phyloP scores from a whole-genome alignment of 1,140 invertebrate species.

The Drosophila willistoni region DNA sequence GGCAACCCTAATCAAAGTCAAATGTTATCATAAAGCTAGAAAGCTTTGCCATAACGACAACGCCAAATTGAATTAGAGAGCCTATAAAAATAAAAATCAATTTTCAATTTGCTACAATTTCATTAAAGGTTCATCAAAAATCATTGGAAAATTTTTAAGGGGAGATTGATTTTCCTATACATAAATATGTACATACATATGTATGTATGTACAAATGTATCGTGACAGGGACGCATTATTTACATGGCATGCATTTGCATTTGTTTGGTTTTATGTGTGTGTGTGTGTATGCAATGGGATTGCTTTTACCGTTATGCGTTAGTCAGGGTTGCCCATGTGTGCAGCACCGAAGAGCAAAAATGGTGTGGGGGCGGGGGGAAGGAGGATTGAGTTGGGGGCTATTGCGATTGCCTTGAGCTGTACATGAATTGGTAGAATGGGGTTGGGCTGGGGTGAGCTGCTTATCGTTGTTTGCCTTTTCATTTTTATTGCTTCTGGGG shows the following conservation, averaged over 20 bases:
- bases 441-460: constrained; percentile 31
- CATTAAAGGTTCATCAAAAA: not conserved
- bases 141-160: not conserved
- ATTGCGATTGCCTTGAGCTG: not conserved
- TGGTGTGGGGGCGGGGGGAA: constrained; percentile 12
- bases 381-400: not conserved
- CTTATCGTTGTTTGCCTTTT: constrained; percentile 79
- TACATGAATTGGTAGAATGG: not conserved
- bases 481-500: constrained; percentile 68
- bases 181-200: not conserved
- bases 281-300: constrained; percentile 14
- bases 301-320: constrained; percentile 48
- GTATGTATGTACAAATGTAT: constrained; percentile 1
- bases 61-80: constrained; percentile 23
- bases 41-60: not conserved
- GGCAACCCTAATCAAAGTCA: constrained; percentile 58
- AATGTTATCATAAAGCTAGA: constrained; percentile 24
- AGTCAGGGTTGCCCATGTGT: constrained; percentile 75
- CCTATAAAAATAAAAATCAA: constrained; percentile 23
- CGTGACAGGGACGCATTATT: constrained; percentile 69
- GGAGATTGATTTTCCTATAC: constrained; percentile 55
- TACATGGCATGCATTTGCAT: constrained; percentile 65
- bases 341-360: constrained; percentile 19
- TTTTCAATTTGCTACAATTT: constrained; percentile 40
- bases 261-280: constrained; percentile 63